These are phyloP conservation scores for Apteryx mantelli DNA, from an alignment of 2,113 vertebrate genomes.

Conservation along the genomic window DNA sequence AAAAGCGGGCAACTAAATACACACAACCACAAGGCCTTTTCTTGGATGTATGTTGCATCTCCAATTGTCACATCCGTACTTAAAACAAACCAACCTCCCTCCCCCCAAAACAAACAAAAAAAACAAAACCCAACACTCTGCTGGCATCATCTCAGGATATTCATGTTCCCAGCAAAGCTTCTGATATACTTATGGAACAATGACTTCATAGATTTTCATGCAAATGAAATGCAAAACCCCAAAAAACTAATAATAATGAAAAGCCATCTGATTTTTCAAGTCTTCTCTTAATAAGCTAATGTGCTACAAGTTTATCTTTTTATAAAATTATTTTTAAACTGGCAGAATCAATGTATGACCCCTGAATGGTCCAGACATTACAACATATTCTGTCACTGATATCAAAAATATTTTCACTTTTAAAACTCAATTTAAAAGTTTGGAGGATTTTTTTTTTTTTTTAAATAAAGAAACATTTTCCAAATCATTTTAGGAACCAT, in stretches of 20 bases:
- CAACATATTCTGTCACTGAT: background rate
- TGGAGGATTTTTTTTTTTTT: background rate
- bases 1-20: background rate
- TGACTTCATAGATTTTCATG: background rate
- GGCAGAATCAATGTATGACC: background rate
- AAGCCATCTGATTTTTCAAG: background rate
- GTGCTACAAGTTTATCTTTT: background rate
- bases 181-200: background rate
- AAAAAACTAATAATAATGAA: background rate
- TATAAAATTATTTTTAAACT: background rate
- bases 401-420: constrained; percentile 1
- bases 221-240: background rate
- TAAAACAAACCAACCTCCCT: background rate
- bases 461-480: background rate
- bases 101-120: background rate
- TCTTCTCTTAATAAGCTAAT: background rate
- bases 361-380: constrained; percentile 38
- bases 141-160: background rate
- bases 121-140: background rate
- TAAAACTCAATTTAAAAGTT: constrained; percentile 11
- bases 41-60: background rate
- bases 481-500: background rate
- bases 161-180: background rate
- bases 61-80: background rate
- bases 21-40: background rate